A percentile compares a stretch with the other conserved stretches of the same genome.
Conservation (phyloP, 53 echinoderm and acorn worm genomes). For the Mesocentrotus franciscanus region DNA sequence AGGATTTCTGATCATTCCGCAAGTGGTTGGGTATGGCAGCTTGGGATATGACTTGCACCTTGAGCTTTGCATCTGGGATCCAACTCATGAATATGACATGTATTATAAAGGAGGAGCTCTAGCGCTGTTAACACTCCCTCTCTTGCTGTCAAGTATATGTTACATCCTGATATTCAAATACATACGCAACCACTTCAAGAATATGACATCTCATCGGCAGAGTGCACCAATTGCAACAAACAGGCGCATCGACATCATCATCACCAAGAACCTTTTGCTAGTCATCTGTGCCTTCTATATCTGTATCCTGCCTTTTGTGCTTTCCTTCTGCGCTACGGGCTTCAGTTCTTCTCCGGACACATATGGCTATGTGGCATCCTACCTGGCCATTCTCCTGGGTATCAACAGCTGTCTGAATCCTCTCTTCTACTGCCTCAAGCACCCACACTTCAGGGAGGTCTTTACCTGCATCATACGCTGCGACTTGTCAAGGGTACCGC, state of each 20-base stretch:
- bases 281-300: constrained; percentile 62
- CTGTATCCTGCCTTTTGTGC: constrained; percentile 61
- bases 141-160: constrained; percentile 38
- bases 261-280: constrained; percentile 62
- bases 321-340: constrained; percentile 49
- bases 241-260: constrained; percentile 58
- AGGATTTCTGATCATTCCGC: constrained; percentile 49
- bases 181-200: constrained; percentile 36
- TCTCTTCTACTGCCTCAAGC: constrained; percentile 60
- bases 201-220: constrained; percentile 51
- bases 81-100: constrained; percentile 29
- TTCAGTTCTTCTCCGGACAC: constrained; percentile 11
- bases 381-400: constrained; percentile 56
- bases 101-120: constrained; percentile 42
- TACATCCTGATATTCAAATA: constrained; percentile 34
- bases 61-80: constrained; percentile 64
- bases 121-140: constrained; percentile 36
- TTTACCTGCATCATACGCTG: constrained; percentile 35
- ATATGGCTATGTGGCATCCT: constrained; percentile 40
- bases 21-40: constrained; percentile 27
- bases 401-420: constrained; percentile 66
- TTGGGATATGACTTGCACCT: constrained; percentile 57
- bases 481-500: constrained; percentile 43
- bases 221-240: neutral
- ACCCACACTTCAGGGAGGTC: constrained; percentile 66